Base-by-base conservation (phyloP, 1,140 invertebrate species). In the Musca domestica region DNA sequence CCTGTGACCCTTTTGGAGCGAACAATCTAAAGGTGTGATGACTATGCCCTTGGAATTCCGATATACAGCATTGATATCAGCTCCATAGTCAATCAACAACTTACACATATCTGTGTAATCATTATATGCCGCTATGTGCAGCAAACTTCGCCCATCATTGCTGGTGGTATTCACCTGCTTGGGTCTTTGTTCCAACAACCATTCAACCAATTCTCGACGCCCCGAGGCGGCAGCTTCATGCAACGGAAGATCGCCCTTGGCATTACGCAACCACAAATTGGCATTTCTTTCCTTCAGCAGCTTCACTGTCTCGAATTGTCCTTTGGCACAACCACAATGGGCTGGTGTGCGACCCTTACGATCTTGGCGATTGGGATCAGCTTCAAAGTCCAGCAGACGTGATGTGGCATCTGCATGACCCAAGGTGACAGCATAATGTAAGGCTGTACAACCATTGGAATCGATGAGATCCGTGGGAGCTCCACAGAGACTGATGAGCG, bases 211-310 rank as follows among this genome's bases (percentile, higher is more conserved):
- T 73, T 95, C 95, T 69, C 93, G 89, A 68, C 95, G 86, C 4
- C 96, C 95, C 0, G 94, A 96, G 41, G 91, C 88, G 0, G 97
- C 93, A 0, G 97, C 96, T 82, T 99, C 97, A 81, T 99, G 98
- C 15, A 98, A 81, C 0, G 95, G 95, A 58, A 94, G 84, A 84
- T 98, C 95, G 0, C 95, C 95, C 74, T 92, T 89, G 9, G 93
- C 90, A 77, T 98, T 99, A 67, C 91, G 86, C n/a, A 93, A 83
- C 90, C 96, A 98, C 15, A 99, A 84, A 81, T 98, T 95, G 1
- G 92, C 95, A 1, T 91, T 92, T 70, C 93, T 88, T 63, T 90
- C 89, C 82, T 86, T 86, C 4, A 87, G 74, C 73, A 87, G 83
- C 52, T 85, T 83, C 0, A 87, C 80, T 27, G 86, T 87, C 72